Evolutionary conservation across 2,888 invertebrate genomes (phyloP).

Genomic region (Macaria liturata): DNA sequence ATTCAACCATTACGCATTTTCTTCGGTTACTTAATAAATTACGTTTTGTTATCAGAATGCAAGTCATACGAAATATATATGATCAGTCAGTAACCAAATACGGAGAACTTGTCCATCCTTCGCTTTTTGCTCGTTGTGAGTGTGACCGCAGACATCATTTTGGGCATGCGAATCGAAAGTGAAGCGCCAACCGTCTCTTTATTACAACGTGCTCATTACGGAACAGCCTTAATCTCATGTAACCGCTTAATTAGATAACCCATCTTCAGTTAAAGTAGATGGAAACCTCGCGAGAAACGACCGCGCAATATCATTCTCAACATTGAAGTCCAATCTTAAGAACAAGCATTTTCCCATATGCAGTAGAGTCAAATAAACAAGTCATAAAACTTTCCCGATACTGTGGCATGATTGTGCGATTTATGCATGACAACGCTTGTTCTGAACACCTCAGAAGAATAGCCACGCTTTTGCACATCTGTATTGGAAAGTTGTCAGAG

Average conservation of each 20-base stretch:
- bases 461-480: slow-evolving; percentile 56
- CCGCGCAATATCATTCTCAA: slow-evolving; percentile 25
- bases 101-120: slow-evolving; percentile 21
- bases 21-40: slow-evolving; percentile 4
- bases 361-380: slow-evolving; percentile 31
- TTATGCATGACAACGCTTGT: slow-evolving; percentile 63
- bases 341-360: slow-evolving; percentile 29
- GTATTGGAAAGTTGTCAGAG: slow-evolving; percentile 74
- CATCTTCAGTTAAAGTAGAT: slow-evolving; percentile 27
- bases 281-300: slow-evolving; percentile 25
- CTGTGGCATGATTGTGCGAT: slow-evolving; percentile 50
- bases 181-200: slow-evolving; percentile 26
- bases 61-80: slow-evolving; percentile 15
- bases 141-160: slow-evolving; percentile 21
- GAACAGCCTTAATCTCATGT: slow-evolving; percentile 33
- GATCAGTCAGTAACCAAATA: slow-evolving; percentile 29
- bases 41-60: slow-evolving; percentile 2
- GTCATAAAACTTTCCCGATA: slow-evolving; percentile 60
- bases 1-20: not conserved
- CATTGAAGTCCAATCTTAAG: slow-evolving; percentile 11
- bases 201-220: slow-evolving; percentile 28
- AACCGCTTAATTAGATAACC: slow-evolving; percentile 36
- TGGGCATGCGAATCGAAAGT: slow-evolving; percentile 42
- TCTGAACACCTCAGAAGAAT: slow-evolving; percentile 52
- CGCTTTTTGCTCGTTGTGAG: slow-evolving; percentile 19